A percentile compares a stretch with the other conserved stretches of the same genome.
Conservation (phyloP, 2,888 invertebrate genomes). For the Catonia carolina region DNA sequence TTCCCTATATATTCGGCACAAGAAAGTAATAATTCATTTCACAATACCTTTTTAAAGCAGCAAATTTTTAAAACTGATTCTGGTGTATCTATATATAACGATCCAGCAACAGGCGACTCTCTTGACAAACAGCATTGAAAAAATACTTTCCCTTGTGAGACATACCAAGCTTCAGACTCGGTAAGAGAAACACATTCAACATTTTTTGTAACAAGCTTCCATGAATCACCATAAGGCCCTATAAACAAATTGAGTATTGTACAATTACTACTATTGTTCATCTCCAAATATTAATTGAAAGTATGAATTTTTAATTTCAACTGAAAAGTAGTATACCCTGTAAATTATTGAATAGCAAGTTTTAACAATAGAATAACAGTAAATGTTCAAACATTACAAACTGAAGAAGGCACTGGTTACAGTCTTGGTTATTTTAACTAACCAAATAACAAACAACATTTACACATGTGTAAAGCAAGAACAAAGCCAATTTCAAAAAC, state of each 20-base stretch:
- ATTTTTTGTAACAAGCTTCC: slow-evolving; percentile 42
- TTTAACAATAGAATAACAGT: too few species aligned
- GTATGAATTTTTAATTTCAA: neutral
- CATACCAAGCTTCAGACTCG: slow-evolving; percentile 41
- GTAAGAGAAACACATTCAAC: slow-evolving; percentile 42
- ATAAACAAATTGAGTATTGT: neutral
- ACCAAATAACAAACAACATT: too few species aligned
- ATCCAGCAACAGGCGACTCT: neutral
- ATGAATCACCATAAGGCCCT: slow-evolving; percentile 35
- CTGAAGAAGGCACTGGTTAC: too few species aligned
- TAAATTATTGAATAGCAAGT: too few species aligned
- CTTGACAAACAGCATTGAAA: slow-evolving; percentile 27
- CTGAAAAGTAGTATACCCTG: too few species aligned
- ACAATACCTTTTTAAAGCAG: slow-evolving; percentile 24
- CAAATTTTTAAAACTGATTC: slow-evolving; percentile 24
- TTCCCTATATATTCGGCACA: too few species aligned
- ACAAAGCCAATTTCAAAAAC: too few species aligned
- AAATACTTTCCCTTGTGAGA: slow-evolving; percentile 38
- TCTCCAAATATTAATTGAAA: neutral
- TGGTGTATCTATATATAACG: slow-evolving; percentile 24
- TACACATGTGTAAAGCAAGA: too few species aligned
- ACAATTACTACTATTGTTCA: neutral
- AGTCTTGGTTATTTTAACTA: too few species aligned
- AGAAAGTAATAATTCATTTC: neutral
- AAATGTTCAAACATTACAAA: too few species aligned